These are phyloP conservation scores for Harmothoe impar DNA, from an alignment of 2,888 invertebrate genomes.

Conservation along the genomic window DNA sequence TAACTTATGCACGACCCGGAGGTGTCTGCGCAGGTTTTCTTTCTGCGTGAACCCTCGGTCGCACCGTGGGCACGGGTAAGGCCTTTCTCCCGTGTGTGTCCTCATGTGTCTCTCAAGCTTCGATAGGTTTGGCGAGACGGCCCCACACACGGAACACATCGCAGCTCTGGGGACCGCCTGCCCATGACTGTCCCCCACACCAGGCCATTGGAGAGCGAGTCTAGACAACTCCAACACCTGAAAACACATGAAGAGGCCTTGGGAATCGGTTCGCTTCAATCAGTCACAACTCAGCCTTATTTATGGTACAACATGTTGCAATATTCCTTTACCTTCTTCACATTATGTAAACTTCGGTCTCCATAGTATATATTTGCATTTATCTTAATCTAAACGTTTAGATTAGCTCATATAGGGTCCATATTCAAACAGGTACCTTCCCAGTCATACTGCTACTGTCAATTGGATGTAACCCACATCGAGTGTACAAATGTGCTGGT, in stretches of 20 bases:
- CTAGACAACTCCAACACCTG: neutral
- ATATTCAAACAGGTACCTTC: no score
- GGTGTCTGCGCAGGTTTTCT: neutral
- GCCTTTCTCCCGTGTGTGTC: conserved; percentile 21
- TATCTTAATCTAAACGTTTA: no score
- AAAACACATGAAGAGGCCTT: conserved; percentile 13
- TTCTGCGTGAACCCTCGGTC: neutral
- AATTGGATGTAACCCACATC: no score
- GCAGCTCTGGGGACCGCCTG: neutral
- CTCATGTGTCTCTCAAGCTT: conserved; percentile 24
- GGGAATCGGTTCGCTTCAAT: neutral
- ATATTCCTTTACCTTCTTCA: no score
- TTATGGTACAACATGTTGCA: no score
- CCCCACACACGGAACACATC: neutral
- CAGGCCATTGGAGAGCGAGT: neutral
- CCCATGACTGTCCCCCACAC: neutral
- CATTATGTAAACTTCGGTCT: no score
- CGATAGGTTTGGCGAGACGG: neutral
- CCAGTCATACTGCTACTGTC: no score
- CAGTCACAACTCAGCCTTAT: no score
- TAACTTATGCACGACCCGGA: neutral
- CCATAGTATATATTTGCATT: no score
- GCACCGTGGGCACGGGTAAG: conserved; percentile 8
- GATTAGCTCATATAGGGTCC: no score
- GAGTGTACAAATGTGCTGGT: no score